Evolutionary conservation across 2,797 vertebrate species (phyloP).

Genomic region (Huso huso): DNA sequence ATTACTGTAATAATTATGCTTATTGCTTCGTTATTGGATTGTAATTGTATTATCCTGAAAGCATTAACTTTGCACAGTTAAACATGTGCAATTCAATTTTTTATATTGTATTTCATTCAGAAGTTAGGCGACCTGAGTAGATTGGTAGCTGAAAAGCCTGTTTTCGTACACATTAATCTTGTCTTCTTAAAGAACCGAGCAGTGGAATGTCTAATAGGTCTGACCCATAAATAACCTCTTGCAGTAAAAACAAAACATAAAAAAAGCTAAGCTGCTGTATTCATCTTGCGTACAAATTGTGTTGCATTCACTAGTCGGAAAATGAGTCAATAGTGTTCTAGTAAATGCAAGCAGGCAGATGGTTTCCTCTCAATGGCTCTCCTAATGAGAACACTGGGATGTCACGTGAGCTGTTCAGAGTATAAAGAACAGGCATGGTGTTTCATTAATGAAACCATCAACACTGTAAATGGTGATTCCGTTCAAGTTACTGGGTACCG

Average conservation of each 20-base stretch:
- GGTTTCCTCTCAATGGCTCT: slow-evolving; percentile 38
- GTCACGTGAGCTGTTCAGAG: slow-evolving; percentile 27
- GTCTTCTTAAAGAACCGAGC: slow-evolving; percentile 30
- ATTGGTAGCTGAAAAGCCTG: slow-evolving; percentile 23
- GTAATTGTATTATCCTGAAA: too few species aligned
- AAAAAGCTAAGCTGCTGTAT: slow-evolving; percentile 37
- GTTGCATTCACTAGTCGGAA: slow-evolving; percentile 30
- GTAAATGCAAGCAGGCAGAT: slow-evolving; percentile 33
- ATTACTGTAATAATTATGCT: too few species aligned
- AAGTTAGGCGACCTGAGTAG: slow-evolving; percentile 14
- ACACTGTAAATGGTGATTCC: too few species aligned
- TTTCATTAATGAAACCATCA: neutral
- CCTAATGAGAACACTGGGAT: slow-evolving; percentile 39
- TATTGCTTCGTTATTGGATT: too few species aligned
- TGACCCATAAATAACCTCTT: slow-evolving; percentile 40
- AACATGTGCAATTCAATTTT: slow-evolving; percentile 4
- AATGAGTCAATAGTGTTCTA: slow-evolving; percentile 27
- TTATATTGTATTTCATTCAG: slow-evolving; percentile 23
- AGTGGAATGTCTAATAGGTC: slow-evolving; percentile 41
- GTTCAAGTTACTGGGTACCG: too few species aligned
- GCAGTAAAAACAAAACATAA: slow-evolving; percentile 36
- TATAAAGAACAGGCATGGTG: neutral
- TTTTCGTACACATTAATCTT: slow-evolving; percentile 27
- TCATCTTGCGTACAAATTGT: slow-evolving; percentile 40
- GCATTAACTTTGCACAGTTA: too few species aligned